Evolutionary conservation across 2,888 invertebrate species (phyloP), one percentile per base, ranked within the genome.

Genomic region (Ceratothoa steindachneri): DNA sequence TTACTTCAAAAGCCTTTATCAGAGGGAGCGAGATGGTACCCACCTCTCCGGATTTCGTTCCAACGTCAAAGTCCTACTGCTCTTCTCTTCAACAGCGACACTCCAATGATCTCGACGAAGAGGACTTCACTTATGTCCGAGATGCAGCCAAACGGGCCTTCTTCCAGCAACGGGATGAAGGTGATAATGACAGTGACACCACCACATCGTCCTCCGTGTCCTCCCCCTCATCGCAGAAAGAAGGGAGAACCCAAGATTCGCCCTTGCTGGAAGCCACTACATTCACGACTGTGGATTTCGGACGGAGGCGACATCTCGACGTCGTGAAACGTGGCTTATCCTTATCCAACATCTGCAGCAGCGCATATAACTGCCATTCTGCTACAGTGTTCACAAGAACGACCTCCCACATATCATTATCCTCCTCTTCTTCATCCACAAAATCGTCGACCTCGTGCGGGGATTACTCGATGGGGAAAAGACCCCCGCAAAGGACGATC

Each of bases 101-200:
- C 12, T 19, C 30, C 52, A 24, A 4, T 15, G 64, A 70, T 19
- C n/a, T 30, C 19, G 60, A 55, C 30, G 70, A 30, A 15, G 67
- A 67, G 1, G 29, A 30, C 30, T 67, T 30, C 60, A 55, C 53
- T 0, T 77, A 64, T 31, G 70, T 77, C 29, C 67, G 67, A 4
- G 76, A 76, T 41, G 69, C 74, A 1, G 79, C 79, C 19, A 79
- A 79, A 22, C 30, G 79, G 31, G 79, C 79, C 22, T 79, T 79
- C 30, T 71, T 79, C n/a, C 71, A 60, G 27, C 27, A n/a, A 12
- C 12, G 24, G 24, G 60, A 64, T 65, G 78, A 77, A 29, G 73
- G 64, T 41, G 77, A 77, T 51, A 68, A 55, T 2, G 74, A 66
- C n/a, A 64, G 71, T 24, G 51, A 66, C 29, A 7, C 71, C 19